These are phyloP conservation scores for Taphrorychus bicolor DNA, from an alignment of 2,888 invertebrate genomes.

Conservation along the genomic window DNA sequence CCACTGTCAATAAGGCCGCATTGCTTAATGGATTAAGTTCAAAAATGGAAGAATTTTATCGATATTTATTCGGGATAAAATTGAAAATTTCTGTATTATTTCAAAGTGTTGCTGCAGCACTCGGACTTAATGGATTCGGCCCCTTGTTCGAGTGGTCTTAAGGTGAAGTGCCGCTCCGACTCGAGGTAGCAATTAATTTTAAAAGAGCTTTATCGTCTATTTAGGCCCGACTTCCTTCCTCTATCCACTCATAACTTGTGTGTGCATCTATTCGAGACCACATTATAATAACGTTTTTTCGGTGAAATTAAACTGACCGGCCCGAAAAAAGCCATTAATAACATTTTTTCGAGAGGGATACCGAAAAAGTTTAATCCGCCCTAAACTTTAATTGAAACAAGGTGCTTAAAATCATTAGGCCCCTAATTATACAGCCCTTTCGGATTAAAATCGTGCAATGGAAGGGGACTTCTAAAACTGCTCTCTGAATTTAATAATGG, in stretches of 20 bases:
- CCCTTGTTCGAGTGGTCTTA: conserved; percentile 10
- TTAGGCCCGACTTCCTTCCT: conserved; percentile 4
- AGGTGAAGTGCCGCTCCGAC: conserved; percentile 1
- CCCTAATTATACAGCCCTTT: conserved; percentile 31
- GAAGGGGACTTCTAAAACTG: conserved; percentile 36
- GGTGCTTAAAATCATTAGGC: conserved; percentile 40
- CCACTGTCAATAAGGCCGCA: neutral
- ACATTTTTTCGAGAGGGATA: neutral
- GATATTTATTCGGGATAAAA: neutral
- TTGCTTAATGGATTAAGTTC: neutral
- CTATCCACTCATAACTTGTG: neutral
- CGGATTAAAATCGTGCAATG: conserved; percentile 34
- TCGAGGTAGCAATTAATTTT: conserved; percentile 16
- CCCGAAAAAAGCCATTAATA: neutral
- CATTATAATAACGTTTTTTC: neutral
- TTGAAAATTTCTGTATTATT: conserved; percentile 6
- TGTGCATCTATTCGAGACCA: neutral
- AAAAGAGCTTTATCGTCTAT: conserved; percentile 7
- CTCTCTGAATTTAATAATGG: conserved; percentile 41
- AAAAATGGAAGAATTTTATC: neutral
- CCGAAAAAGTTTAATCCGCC: conserved; percentile 11
- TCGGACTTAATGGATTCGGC: conserved; percentile 3
- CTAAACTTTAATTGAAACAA: conserved; percentile 34
- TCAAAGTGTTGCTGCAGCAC: conserved; percentile 1
- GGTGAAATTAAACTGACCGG: neutral